phyloP scores from a whole-genome alignment of 2,888 invertebrate species.

The Amiota minor region DNA sequence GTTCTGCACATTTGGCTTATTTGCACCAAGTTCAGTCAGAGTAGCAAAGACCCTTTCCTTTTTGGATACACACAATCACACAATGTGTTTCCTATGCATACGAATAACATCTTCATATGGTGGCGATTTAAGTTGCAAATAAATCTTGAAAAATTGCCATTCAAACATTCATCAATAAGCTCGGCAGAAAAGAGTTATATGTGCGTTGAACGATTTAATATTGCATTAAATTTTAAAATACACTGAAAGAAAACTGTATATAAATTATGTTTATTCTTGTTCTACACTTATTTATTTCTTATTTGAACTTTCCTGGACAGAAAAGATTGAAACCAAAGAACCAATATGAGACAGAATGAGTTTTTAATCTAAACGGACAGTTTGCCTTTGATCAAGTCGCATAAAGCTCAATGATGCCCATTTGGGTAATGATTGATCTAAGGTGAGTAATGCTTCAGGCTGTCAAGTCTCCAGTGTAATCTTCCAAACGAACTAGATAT shows the following conservation, averaged over 20 bases:
- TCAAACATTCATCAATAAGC: constrained; percentile 62
- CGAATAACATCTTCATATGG: constrained; percentile 28
- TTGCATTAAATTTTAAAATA: constrained; percentile 38
- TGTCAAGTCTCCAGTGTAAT: no score
- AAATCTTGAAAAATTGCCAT: constrained; percentile 70
- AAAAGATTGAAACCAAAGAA: no score
- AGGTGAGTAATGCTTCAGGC: no score
- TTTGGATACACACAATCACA: constrained; percentile 31
- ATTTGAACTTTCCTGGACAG: no score
- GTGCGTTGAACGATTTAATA: constrained; percentile 36
- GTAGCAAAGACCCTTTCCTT: constrained; percentile 5
- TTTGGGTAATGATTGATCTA: no score
- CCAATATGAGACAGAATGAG: no score
- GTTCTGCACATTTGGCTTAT: constrained; percentile 45
- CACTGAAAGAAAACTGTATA: constrained; percentile 28
- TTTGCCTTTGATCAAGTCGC: no score
- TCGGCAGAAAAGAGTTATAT: constrained; percentile 40
- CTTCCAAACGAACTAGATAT: no score
- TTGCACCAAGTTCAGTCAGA: not conserved
- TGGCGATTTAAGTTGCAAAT: constrained; percentile 51
- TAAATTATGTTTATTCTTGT: not conserved
- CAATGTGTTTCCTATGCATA: not conserved
- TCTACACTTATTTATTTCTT: no score
- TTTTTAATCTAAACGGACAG: no score
- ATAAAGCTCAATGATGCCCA: no score